Evolutionary conservation across 2,888 invertebrate genomes (phyloP).

Genomic region (Lordiphosa fenestrarum): DNA sequence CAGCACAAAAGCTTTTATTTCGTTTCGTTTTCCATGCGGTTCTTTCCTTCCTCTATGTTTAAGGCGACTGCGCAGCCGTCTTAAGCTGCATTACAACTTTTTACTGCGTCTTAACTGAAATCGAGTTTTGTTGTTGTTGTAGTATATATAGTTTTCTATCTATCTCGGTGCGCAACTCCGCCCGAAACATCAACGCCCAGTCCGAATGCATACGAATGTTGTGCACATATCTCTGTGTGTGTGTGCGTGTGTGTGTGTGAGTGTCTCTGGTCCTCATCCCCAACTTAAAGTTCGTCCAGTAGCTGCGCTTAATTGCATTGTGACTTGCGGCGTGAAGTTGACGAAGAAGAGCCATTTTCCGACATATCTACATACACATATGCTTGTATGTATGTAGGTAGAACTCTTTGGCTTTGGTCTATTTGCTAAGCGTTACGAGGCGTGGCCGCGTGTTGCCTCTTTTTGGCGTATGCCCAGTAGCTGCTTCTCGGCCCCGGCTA

Average conservation of each 20-base stretch:
- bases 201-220: constrained; percentile 6
- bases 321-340: constrained; percentile 76
- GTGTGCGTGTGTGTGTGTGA: constrained; percentile 4
- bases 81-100: constrained; percentile 76
- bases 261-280: constrained; percentile 54
- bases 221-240: constrained; percentile 4
- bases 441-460: constrained; percentile 47
- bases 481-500: constrained; percentile 24
- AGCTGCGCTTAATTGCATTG: constrained; percentile 74
- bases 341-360: constrained; percentile 38
- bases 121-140: constrained; percentile 62
- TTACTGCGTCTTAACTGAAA: constrained; percentile 77
- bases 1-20: constrained; percentile 48
- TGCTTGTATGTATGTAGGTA: constrained; percentile 8
- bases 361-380: constrained; percentile 1
- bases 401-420: constrained; percentile 46
- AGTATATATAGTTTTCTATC: constrained; percentile 58
- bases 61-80: constrained; percentile 71
- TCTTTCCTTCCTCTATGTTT: constrained; percentile 74
- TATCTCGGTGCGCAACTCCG: constrained; percentile 63
- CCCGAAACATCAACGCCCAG: constrained; percentile 70
- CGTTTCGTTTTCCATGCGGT: constrained; percentile 60
- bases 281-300: constrained; percentile 56
- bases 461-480: constrained; percentile 72
- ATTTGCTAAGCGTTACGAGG: constrained; percentile 66